phyloP scores from a whole-genome alignment of 2,888 invertebrate species.

The Aspidiotus rigidus region DNA sequence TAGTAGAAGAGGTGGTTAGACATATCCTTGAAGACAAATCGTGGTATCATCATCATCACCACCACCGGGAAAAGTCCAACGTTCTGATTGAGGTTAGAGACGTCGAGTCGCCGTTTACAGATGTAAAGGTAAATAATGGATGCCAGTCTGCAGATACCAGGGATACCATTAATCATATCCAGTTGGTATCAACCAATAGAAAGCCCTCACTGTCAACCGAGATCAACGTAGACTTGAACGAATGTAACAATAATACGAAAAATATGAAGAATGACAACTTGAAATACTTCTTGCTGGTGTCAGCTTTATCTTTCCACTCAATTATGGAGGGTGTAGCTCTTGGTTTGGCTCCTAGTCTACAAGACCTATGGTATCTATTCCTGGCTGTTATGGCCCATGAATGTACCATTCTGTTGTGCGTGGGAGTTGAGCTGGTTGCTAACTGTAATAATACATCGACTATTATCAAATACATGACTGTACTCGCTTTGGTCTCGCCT shows the following conservation, averaged over 20 bases:
- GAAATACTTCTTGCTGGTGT: conserved; percentile 42
- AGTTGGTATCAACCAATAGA: not conserved
- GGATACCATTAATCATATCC: not conserved
- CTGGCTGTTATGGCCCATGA: conserved; percentile 49
- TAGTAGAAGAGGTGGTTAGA: conserved; percentile 47
- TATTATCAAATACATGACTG: conserved; percentile 45
- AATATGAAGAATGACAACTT: conserved; percentile 31
- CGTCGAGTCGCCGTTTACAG: conserved; percentile 2
- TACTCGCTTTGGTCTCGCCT: conserved; percentile 47
- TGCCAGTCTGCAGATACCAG: not conserved
- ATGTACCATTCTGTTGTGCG: conserved; percentile 48
- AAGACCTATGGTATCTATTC: conserved; percentile 49
- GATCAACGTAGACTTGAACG: conserved; percentile 29
- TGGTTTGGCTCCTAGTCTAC: conserved; percentile 45
- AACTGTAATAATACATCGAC: conserved; percentile 43
- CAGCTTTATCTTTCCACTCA: conserved; percentile 50
- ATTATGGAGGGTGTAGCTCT: conserved; percentile 51
- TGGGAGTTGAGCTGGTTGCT: conserved; percentile 48
- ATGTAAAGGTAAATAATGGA: not conserved
- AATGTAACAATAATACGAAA: conserved; percentile 35
- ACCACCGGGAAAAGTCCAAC: conserved; percentile 8
- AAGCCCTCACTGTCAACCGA: conserved; percentile 12
- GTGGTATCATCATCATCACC: not conserved
- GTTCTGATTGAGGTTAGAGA: conserved; percentile 15
- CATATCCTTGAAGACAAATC: conserved; percentile 17